phyloP scores from a whole-genome alignment of 64 coral and sea anemone species.

The Platygyra sinensis region DNA sequence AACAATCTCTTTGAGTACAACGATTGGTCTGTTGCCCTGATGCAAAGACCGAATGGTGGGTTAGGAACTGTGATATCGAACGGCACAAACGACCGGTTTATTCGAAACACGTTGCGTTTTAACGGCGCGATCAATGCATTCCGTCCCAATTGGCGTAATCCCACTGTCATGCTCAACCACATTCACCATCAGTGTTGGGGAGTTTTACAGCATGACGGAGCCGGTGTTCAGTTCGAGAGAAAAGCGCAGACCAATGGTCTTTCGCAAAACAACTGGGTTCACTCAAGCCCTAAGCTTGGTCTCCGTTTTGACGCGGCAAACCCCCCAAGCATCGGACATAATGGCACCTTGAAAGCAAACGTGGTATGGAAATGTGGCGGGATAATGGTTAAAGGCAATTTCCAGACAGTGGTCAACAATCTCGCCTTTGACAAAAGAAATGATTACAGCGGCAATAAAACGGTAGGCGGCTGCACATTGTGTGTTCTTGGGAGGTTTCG shows the following conservation, averaged over 20 bases:
- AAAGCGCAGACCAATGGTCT: conserved; percentile 48
- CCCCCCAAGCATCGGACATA: conserved; percentile 35
- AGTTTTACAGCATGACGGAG: conserved; percentile 69
- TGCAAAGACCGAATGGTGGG: conserved; percentile 52
- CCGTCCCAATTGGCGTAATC: neutral
- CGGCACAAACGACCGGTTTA: conserved; percentile 45
- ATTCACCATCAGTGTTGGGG: conserved; percentile 87
- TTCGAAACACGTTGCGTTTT: conserved; percentile 62
- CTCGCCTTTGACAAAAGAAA: conserved; percentile 60
- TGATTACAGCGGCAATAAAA: conserved; percentile 2
- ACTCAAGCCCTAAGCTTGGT: conserved; percentile 64
- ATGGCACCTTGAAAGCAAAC: conserved; percentile 57
- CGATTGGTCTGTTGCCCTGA: conserved; percentile 76
- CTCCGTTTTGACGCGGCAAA: conserved; percentile 62
- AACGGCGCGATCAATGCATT: conserved; percentile 64
- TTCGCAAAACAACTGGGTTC: conserved; percentile 63
- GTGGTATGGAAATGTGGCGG: conserved; percentile 66
- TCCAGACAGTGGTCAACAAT: conserved; percentile 58
- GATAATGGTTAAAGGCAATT: conserved; percentile 64
- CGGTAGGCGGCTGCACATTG: conserved; percentile 21
- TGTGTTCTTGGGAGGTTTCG: conserved; percentile 32
- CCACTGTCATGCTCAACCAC: conserved; percentile 50
- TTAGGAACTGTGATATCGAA: conserved; percentile 69
- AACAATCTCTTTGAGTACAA: conserved; percentile 88
- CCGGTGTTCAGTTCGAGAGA: conserved; percentile 48